Evolutionary conservation across 2,888 invertebrate species (phyloP), one percentile per base, ranked within the genome.

Genomic region (Nymphalis polychloros): DNA sequence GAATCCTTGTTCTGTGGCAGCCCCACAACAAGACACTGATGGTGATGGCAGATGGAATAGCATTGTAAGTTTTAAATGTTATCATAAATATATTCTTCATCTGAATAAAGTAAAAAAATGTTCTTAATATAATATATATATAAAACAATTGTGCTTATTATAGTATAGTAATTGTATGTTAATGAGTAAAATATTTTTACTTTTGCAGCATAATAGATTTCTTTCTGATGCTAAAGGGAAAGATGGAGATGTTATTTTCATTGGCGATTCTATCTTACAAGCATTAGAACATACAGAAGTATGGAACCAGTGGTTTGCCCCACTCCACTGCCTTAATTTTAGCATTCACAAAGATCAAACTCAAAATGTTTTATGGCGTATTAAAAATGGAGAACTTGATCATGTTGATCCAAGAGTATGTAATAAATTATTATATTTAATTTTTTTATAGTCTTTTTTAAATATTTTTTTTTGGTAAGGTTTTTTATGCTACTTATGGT

Each of bases 241-340:
- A 88, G 98, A 98, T 88, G 97, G 97, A 17, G 98, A 98, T 85
- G 97, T 98, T 46, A 94, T 98, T 77, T 97, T 98, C 79, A 94
- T 98, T 73, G 98, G 98, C 0, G 98, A 98, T 88, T 97, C 97
- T 59, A 94, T 98, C 75, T 92, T 98, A 70, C 96, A 96, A 88
- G 95, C 96, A 60, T 88, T 98, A 78, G 95, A 96, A 81, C 96
- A 96, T 78, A 96, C 97, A 20, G 96, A 97, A 89, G 94, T 97
- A 61, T 98, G 98, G 98, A 96, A 97, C 83, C 96, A 96, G 79
- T 95, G 96, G 92, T 98, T 98, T 94, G 97, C 96, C 68, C 98
- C 98, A 1, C 93, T 98, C 84, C 98, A 98, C 87, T 96, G 97
- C 84, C 94, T 98, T 77, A 98, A 98, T 88, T 97, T 97, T 90